Evolutionary conservation across 2,113 vertebrate species (phyloP).

Genomic region (Tetrax tetrax): DNA sequence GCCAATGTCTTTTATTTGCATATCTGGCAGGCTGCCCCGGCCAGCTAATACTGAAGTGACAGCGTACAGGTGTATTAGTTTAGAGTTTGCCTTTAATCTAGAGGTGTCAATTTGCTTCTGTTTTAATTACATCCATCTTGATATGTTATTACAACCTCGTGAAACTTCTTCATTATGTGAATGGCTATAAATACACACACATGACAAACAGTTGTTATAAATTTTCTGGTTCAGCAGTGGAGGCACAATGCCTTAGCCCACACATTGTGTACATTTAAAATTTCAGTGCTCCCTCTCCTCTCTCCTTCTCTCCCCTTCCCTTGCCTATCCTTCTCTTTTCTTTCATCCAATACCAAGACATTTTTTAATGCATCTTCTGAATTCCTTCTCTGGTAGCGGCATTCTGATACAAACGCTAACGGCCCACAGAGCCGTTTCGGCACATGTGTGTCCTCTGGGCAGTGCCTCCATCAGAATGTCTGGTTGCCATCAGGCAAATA

Average conservation of each 20-base stretch:
- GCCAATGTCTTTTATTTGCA: conserved; percentile 78
- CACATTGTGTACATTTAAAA: conserved; percentile 2
- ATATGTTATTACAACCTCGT: conserved; percentile 76
- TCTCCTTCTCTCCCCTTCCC: neutral
- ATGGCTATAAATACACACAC: conserved; percentile 73
- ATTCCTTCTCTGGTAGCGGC: conserved; percentile 8
- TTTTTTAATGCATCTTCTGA: neutral
- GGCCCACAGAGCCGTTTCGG: neutral
- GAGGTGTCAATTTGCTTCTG: conserved; percentile 79
- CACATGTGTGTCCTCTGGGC: conserved; percentile 2
- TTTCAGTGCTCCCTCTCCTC: neutral
- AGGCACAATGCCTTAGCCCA: conserved; percentile 64
- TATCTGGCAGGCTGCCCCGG: conserved; percentile 76
- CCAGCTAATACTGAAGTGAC: conserved; percentile 65
- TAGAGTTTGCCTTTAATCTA: conserved; percentile 77
- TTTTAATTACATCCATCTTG: conserved; percentile 81
- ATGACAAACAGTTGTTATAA: conserved; percentile 77
- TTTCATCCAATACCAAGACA: neutral
- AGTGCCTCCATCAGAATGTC: neutral
- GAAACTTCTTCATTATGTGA: conserved; percentile 78
- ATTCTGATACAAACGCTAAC: neutral
- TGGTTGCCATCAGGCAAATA: conserved; percentile 62
- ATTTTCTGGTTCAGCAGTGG: conserved; percentile 71
- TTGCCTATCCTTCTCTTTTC: neutral
- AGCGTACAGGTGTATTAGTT: conserved; percentile 72